A percentile compares a stretch with the other conserved stretches of the same genome.
Evolutionary conservation across 2,797 vertebrate species (phyloP).

Genomic region (Podargus strigoides): DNA sequence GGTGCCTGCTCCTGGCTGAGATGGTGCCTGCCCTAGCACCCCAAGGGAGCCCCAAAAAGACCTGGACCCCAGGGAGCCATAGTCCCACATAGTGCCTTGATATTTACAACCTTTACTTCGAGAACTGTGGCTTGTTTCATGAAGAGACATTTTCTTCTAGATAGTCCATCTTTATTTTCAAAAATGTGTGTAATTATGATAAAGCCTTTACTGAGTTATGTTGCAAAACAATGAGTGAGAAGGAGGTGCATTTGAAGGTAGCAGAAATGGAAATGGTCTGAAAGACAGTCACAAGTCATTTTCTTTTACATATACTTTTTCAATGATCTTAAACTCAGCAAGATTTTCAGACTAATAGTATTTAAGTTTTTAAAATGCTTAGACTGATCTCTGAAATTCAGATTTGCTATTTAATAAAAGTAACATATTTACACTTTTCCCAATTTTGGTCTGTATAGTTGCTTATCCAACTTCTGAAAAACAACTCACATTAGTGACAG

Average conservation of each 20-base stretch:
- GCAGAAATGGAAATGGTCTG: neutral
- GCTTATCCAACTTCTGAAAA: neutral
- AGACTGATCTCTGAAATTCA: neutral
- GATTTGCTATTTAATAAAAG: neutral
- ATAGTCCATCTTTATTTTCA: neutral
- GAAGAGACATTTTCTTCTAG: neutral
- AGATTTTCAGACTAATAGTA: neutral
- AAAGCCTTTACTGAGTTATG: neutral
- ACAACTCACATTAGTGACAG: neutral
- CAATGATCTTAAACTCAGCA: neutral
- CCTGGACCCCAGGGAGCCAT: no score
- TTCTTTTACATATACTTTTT: neutral
- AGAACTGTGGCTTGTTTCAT: neutral
- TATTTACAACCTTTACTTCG: neutral
- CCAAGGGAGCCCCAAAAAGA: neutral
- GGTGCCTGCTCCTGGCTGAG: neutral
- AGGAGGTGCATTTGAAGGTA: neutral
- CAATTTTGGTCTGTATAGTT: neutral
- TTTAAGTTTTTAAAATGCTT: neutral
- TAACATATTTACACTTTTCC: neutral
- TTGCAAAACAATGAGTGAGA: neutral
- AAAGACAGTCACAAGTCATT: neutral
- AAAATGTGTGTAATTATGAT: neutral
- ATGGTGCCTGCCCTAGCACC: neutral
- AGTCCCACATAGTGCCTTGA: accelerated